Evolutionary conservation across 1,140 invertebrate genomes (phyloP).

Genomic region (Pentalonia nigronervosa): DNA sequence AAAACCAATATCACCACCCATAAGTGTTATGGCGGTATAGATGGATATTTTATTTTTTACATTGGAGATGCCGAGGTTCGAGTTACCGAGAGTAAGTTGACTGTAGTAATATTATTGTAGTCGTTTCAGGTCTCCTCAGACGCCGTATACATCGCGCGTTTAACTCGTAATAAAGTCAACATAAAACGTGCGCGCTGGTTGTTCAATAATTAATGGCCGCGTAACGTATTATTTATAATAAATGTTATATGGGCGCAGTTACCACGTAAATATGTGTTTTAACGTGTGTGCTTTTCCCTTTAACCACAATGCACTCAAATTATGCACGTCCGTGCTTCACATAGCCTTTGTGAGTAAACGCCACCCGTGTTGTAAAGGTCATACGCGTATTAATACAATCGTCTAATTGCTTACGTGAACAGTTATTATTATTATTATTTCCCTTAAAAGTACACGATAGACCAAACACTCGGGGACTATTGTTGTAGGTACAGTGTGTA

Average conservation of each 20-base stretch:
- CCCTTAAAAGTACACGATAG: background rate
- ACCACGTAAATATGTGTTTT: background rate
- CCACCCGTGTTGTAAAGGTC: background rate
- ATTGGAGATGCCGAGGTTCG: background rate
- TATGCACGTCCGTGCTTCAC: background rate
- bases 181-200: background rate
- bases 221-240: constrained; percentile 33
- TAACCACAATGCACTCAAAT: background rate
- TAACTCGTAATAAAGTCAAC: constrained; percentile 27
- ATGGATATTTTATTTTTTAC: too few relatives aligned
- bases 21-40: too few relatives aligned
- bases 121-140: background rate
- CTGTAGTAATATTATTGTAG: background rate
- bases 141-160: background rate
- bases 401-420: constrained; percentile 18
- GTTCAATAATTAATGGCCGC: constrained; percentile 34
- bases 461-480: too few relatives aligned
- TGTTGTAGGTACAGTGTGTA: too few relatives aligned
- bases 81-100: background rate
- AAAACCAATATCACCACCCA: too few relatives aligned
- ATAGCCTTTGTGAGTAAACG: background rate
- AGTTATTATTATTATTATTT: background rate
- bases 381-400: background rate
- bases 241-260: background rate
- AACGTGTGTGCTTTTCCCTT: background rate